Conservation (phyloP, 2,888 invertebrate species). For the Phaedon cochleariae region DNA sequence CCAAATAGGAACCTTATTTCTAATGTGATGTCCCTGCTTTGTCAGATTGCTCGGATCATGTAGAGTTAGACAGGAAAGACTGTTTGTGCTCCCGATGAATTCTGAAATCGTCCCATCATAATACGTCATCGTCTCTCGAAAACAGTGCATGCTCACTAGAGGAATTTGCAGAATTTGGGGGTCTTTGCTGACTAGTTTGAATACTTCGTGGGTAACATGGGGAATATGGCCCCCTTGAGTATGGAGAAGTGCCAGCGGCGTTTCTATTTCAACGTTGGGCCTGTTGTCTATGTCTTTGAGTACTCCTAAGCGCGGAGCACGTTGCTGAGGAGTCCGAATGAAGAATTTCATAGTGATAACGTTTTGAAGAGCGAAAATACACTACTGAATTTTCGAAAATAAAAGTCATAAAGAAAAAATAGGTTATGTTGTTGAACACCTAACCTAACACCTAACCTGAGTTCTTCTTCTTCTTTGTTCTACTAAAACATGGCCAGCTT, state of each 20-base stretch:
- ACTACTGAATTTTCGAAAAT: no score
- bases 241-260: constrained; percentile 78
- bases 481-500: no score
- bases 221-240: constrained; percentile 86
- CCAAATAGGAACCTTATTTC: constrained; percentile 78
- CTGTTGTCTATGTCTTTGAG: constrained; percentile 68
- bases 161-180: constrained; percentile 77
- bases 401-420: no score
- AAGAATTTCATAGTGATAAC: constrained; percentile 74
- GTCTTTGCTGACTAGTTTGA: constrained; percentile 69
- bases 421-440: no score
- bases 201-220: constrained; percentile 80
- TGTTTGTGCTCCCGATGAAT: constrained; percentile 70
- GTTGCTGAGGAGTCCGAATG: constrained; percentile 68
- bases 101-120: constrained; percentile 73
- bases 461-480: no score
- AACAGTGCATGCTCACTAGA: constrained; percentile 70
- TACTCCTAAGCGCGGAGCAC: constrained; percentile 73
- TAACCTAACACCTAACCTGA: no score
- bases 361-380: no score
- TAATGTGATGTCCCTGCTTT: constrained; percentile 77
- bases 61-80: constrained; percentile 66
- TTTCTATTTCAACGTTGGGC: constrained; percentile 69
- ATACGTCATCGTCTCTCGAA: constrained; percentile 68
- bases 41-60: constrained; percentile 76